phyloP scores from a whole-genome alignment of 2,888 invertebrate species.

The Noctuana brunneofusca region DNA sequence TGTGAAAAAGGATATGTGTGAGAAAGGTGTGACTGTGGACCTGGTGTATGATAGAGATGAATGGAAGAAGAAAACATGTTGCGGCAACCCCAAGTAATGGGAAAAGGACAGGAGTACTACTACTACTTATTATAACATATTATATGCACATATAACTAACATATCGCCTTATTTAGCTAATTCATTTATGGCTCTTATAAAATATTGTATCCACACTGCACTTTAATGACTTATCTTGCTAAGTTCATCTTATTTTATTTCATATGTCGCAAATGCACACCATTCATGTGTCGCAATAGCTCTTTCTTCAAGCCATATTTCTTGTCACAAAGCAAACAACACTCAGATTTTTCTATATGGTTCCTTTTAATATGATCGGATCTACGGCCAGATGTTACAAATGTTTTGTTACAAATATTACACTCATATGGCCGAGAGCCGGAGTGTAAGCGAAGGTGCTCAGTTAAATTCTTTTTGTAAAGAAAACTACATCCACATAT shows the following conservation, averaged over 20 bases:
- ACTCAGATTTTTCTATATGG: slow-evolving; percentile 53
- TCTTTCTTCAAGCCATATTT: slow-evolving; percentile 61
- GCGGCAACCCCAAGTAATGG: no score
- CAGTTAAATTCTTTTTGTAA: slow-evolving; percentile 53
- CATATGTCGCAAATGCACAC: slow-evolving; percentile 7
- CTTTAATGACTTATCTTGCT: no score
- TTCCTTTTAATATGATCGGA: slow-evolving; percentile 60
- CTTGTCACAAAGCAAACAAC: slow-evolving; percentile 59
- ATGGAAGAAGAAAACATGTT: no score
- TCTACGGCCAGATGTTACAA: slow-evolving; percentile 58
- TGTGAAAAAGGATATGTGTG: no score
- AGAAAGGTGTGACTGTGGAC: no score
- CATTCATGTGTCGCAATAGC: slow-evolving; percentile 57
- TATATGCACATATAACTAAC: no score
- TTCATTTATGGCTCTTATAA: no score
- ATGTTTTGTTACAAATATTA: slow-evolving; percentile 52
- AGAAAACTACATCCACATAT: slow-evolving; percentile 59
- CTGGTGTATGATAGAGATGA: no score
- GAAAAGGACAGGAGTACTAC: no score
- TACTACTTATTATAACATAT: no score
- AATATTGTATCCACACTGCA: no score
- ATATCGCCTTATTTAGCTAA: no score
- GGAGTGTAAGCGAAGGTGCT: slow-evolving; percentile 59
- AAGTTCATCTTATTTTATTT: background rate
- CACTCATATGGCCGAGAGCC: slow-evolving; percentile 59